Evolutionary conservation across 2,888 invertebrate genomes (phyloP).

Genomic region (Ecliptopera silaceata): DNA sequence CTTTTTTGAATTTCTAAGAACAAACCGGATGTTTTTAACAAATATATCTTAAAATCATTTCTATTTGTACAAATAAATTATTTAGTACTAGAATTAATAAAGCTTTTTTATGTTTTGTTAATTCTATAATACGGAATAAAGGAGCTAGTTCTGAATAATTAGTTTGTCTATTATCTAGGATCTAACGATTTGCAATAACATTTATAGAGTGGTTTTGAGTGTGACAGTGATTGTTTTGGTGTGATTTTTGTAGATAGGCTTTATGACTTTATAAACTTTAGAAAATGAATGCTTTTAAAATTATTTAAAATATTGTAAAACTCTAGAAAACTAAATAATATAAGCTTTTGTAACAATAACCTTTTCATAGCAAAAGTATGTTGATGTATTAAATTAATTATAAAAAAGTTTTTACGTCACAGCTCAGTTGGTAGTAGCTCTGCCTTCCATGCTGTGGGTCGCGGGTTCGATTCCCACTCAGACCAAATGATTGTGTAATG

Average conservation of each 20-base stretch:
- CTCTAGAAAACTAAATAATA: too few species aligned
- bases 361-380: too few species aligned
- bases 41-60: constrained; percentile 6
- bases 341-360: too few species aligned
- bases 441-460: too few species aligned
- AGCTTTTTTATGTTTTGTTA: constrained; percentile 24
- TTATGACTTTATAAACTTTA: too few species aligned
- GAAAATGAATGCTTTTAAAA: too few species aligned
- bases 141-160: constrained; percentile 38
- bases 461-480: too few species aligned
- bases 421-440: too few species aligned
- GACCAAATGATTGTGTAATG: too few species aligned
- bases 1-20: background rate
- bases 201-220: constrained; percentile 22
- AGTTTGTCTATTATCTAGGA: constrained; percentile 38
- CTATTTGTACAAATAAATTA: background rate
- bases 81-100: constrained; percentile 4
- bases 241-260: background rate
- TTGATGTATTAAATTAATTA: too few species aligned
- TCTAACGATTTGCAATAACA: constrained; percentile 35
- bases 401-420: too few species aligned
- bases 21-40: constrained; percentile 2
- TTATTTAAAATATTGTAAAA: too few species aligned
- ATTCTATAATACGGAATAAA: constrained; percentile 28
- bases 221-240: constrained; percentile 16